Evolutionary conservation across 2,113 vertebrate species (phyloP).

Genomic region (Channa maculata): DNA sequence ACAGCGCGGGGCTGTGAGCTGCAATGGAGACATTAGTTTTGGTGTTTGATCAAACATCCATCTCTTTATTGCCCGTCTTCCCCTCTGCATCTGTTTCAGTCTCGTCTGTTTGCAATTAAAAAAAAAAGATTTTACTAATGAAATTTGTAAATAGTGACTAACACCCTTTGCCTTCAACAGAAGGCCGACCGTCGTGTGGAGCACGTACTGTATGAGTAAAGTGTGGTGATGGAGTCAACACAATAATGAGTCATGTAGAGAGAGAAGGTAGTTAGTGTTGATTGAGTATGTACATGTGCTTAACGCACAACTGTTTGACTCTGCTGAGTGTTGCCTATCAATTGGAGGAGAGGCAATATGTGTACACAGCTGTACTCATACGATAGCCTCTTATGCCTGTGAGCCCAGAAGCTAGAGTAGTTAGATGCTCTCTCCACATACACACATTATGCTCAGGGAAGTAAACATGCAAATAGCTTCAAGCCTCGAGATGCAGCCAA

Average conservation of each 20-base stretch:
- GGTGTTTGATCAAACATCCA: too few relatives aligned
- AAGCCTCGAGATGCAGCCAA: slow-evolving; percentile 2
- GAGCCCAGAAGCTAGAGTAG: slow-evolving; percentile 38
- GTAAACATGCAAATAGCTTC: slow-evolving; percentile 39
- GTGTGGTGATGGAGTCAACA: neutral
- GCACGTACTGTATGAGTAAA: neutral
- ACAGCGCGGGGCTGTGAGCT: too few relatives aligned
- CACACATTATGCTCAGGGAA: slow-evolving; percentile 30
- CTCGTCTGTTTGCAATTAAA: neutral
- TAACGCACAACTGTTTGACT: slow-evolving; percentile 39
- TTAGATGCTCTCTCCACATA: slow-evolving; percentile 37
- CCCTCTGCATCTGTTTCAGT: neutral
- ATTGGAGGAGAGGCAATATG: slow-evolving; percentile 49
- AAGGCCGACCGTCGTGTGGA: neutral
- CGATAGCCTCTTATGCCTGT: slow-evolving; percentile 44
- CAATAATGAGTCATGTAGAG: neutral
- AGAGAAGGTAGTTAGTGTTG: slow-evolving; percentile 3
- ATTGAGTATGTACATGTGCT: slow-evolving; percentile 15
- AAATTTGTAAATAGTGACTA: neutral
- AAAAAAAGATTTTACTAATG: neutral
- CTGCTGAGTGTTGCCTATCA: slow-evolving; percentile 42
- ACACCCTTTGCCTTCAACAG: neutral
- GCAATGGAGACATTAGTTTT: too few relatives aligned
- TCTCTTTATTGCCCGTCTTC: neutral
- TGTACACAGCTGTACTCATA: slow-evolving; percentile 56